Percentiles rank a stretch among this genome's conserved stretches.
phyloP scores from a whole-genome alignment of 2,888 invertebrate genomes.

The Therioaphis trifolii region DNA sequence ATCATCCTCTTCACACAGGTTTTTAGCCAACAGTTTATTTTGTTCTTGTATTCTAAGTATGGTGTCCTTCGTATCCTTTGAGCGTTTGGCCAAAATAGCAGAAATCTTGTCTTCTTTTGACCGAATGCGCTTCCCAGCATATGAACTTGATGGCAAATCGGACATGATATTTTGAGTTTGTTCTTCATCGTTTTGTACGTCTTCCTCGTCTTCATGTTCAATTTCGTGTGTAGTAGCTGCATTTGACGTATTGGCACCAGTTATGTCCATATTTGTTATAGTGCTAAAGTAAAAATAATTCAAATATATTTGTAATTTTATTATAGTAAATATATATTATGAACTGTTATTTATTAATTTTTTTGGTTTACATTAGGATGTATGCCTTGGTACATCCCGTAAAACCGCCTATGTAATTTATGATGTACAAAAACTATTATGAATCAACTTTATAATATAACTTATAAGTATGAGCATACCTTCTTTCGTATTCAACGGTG shows the following conservation, averaged over 20 bases:
- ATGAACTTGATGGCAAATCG: constrained; percentile 30
- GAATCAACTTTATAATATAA: constrained; percentile 19
- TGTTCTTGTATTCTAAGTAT: not conserved
- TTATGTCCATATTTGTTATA: constrained; percentile 9
- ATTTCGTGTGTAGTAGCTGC: not conserved
- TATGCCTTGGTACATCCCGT: constrained; percentile 1
- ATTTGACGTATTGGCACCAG: not conserved
- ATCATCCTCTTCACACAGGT: constrained; percentile 16
- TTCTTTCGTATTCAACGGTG: constrained; percentile 11
- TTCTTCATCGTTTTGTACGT: not conserved
- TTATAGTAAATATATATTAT: not conserved
- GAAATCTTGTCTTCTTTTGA: constrained; percentile 18
- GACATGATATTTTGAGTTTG: not conserved
- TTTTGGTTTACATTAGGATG: constrained; percentile 25
- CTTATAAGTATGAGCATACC: constrained; percentile 22
- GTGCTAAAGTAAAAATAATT: constrained; percentile 27
- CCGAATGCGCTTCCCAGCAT: constrained; percentile 10
- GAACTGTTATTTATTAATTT: not conserved
- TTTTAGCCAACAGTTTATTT: constrained; percentile 12
- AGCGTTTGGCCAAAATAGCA: constrained; percentile 9
- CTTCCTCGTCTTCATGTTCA: not conserved
- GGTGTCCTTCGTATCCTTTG: constrained; percentile 18
- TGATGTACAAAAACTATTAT: constrained; percentile 13
- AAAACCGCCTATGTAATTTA: not conserved
- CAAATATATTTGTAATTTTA: constrained; percentile 3